Conservation (phyloP, 2,888 invertebrate species). For the Netelia inedita region DNA sequence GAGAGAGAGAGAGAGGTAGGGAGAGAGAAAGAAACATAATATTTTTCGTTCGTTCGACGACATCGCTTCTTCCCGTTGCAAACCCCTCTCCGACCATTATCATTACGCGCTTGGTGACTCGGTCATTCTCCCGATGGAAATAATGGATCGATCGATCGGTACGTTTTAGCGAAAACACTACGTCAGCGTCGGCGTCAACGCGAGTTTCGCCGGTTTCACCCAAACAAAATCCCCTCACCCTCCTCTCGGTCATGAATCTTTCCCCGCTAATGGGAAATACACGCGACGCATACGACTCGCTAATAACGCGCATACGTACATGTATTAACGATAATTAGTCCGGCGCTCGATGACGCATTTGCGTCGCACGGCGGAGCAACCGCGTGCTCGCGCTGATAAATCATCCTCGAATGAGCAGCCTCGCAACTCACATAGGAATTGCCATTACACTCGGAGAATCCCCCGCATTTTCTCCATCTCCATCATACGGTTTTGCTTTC, state of each 20-base stretch:
- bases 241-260: too few species aligned
- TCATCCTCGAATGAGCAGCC: conserved; percentile 11
- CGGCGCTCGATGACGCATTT: conserved; percentile 72
- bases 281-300: not conserved
- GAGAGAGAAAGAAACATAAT: not conserved
- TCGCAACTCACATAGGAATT: conserved; percentile 31
- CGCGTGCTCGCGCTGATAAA: conserved; percentile 17
- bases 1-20: not conserved
- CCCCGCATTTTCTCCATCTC: conserved; percentile 33
- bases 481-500: not conserved
- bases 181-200: too few species aligned
- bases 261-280: conserved; percentile 7
- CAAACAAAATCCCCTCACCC: too few species aligned
- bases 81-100: too few species aligned
- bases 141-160: too few species aligned
- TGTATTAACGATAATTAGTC: conserved; percentile 71
- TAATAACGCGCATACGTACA: conserved; percentile 49
- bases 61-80: too few species aligned
- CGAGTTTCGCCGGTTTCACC: too few species aligned
- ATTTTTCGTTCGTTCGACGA: too few species aligned
- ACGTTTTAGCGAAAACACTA: too few species aligned
- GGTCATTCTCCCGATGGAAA: too few species aligned
- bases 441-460: conserved; percentile 33
- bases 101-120: too few species aligned
- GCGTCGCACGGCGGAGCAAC: conserved; percentile 53